Conservation (phyloP, 1,140 invertebrate genomes). For the Drosophila pseudoobscura region DNA sequence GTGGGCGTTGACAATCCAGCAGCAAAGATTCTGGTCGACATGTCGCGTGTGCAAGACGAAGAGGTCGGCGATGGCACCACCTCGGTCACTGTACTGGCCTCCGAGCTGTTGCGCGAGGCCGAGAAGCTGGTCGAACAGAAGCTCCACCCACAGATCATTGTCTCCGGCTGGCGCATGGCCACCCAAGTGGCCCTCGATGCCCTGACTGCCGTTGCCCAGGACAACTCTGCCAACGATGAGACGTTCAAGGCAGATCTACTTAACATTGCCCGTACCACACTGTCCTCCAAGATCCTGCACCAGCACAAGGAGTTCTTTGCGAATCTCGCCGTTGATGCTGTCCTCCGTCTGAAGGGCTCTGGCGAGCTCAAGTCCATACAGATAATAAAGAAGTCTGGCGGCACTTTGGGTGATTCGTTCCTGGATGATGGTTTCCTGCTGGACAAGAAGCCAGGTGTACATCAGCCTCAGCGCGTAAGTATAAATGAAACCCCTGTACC, state of each 20-base stretch:
- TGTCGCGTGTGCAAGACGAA: constrained; percentile 99
- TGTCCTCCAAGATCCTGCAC: constrained; percentile 99
- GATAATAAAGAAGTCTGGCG: constrained; percentile 98
- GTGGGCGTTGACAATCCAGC: constrained; percentile 99
- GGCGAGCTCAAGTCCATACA: constrained; percentile 98
- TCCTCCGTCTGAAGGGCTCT: constrained; percentile 96
- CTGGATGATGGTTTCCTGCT: constrained; percentile 99
- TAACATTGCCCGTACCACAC: constrained; percentile 98
- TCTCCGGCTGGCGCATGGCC: constrained; percentile 96
- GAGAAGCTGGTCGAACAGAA: constrained; percentile 97
- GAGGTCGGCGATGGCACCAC: constrained; percentile 99
- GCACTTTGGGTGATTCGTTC: constrained; percentile 96
- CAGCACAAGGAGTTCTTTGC: constrained; percentile 99
- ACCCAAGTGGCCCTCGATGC: constrained; percentile 92
- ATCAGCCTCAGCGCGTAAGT: constrained; percentile 90
- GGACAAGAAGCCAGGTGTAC: constrained; percentile 97
- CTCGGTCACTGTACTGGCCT: constrained; percentile 98
- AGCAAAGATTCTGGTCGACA: constrained; percentile 99
- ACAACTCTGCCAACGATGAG: constrained; percentile 92
- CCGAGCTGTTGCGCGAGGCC: constrained; percentile 97
- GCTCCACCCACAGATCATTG: constrained; percentile 99
- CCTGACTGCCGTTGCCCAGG: constrained; percentile 89
- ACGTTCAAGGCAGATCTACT: constrained; percentile 95
- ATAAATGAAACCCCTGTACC: no score
- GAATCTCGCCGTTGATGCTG: constrained; percentile 97